Base-by-base conservation (phyloP, 2,113 vertebrate species). In the Condylura cristata region DNA sequence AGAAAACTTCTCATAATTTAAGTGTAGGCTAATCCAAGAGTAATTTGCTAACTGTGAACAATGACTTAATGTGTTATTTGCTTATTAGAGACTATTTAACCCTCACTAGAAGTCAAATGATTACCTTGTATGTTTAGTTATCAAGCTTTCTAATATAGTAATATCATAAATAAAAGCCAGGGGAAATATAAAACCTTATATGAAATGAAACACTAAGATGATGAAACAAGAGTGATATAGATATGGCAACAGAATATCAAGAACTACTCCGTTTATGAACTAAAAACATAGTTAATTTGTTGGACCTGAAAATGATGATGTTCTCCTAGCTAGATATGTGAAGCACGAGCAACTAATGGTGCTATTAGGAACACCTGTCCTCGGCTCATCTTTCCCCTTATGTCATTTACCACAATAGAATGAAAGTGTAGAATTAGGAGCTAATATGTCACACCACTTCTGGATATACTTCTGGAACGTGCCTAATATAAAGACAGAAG, bases 251-350 rank as follows among this genome's bases (percentile, higher is more conserved):
- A 58, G 6, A 79, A 7, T 30, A 84, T 66, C 18, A 80, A 78
- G 32, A 92, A 68, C 72, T 39, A 87, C 56, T 86, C 66, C 76
- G 89, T 44, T 79, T 83, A 75, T 74, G 34, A 86, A 92, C 20
- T 61, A 86, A 86, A 95, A 95, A 89, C 12, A 9, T 53, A 82
- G 16, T 90, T 86, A 68, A 87, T 92, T 93, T 95, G 79, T 92
- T 86, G 75, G 65, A 39, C 48, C 46, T 80, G 72, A 66, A 95
- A 90, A 90, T 90, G n/a, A 20, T 83, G 30, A 63, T 96, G 65
- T 17, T 88, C 41, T 83, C 83, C 46, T 89, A 3, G 44, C 20
- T 87, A 61, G 76, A 89, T 39, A 4, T 63, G 46, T 7, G 10
- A 79, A 88, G 13, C 2, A n/a, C 39, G n/a, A 53, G 41, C 53